A percentile compares a stretch with the other conserved stretches of the same genome.
Conservation (phyloP, 2,888 invertebrate species). For the Unio pictorum region DNA sequence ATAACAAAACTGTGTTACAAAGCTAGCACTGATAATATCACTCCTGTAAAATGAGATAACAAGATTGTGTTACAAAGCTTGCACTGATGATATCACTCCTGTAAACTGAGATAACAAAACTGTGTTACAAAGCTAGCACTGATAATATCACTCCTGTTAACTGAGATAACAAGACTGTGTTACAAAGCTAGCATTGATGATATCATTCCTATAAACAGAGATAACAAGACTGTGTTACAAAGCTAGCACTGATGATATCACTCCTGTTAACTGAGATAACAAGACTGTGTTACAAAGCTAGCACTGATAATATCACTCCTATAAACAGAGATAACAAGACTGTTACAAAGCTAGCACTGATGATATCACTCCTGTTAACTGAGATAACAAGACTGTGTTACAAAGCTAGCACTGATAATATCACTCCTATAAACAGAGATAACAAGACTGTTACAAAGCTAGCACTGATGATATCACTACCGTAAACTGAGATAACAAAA, state of each 20-base stretch:
- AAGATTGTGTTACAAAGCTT: conserved; percentile 55
- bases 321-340: too few relatives aligned
- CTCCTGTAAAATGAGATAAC: conserved; percentile 51
- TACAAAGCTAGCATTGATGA: conserved; percentile 46
- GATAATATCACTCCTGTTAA: too few relatives aligned
- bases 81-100: conserved; percentile 61
- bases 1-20: conserved; percentile 59
- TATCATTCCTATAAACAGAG: conserved; percentile 40
- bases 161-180: too few relatives aligned
- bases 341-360: conserved; percentile 34
- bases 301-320: too few relatives aligned
- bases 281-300: too few relatives aligned
- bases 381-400: conserved; percentile 55
- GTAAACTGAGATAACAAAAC: conserved; percentile 49
- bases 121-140: conserved; percentile 39
- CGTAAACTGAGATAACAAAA: conserved; percentile 53
- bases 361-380: conserved; percentile 59
- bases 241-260: too few relatives aligned
- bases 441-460: conserved; percentile 59
- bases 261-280: too few relatives aligned
- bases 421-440: conserved; percentile 52
- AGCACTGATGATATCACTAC: conserved; percentile 56
- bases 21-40: conserved; percentile 47
- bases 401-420: conserved; percentile 39
- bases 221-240: too few relatives aligned